Conservation (phyloP, 2,113 vertebrate species). For the Oryzias celebensis region DNA sequence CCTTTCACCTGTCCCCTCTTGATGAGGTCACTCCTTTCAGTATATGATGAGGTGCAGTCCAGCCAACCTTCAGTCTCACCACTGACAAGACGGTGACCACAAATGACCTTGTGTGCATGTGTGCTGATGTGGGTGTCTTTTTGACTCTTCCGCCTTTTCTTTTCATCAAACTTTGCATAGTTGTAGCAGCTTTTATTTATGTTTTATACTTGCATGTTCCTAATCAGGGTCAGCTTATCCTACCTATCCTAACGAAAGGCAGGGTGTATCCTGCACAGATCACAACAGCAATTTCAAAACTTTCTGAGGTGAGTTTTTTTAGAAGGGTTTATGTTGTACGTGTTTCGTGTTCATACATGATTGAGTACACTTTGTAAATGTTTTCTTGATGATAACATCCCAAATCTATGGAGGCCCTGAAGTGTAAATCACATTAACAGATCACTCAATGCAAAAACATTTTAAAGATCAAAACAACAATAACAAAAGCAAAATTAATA, state of each 20-base stretch:
- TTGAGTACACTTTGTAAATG: too few relatives aligned
- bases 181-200: neutral
- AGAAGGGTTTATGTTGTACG: too few relatives aligned
- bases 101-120: conserved; percentile 19
- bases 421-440: too few relatives aligned
- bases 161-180: neutral
- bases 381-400: too few relatives aligned
- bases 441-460: too few relatives aligned
- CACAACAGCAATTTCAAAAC: neutral
- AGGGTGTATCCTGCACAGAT: too few relatives aligned
- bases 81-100: conserved; percentile 39
- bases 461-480: too few relatives aligned
- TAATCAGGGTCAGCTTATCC: too few relatives aligned
- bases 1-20: conserved; percentile 35
- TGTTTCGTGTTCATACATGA: too few relatives aligned
- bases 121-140: neutral
- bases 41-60: conserved; percentile 37
- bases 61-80: conserved; percentile 53
- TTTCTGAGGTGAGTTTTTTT: neutral
- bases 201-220: neutral
- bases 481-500: too few relatives aligned
- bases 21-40: conserved; percentile 58
- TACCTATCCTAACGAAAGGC: too few relatives aligned
- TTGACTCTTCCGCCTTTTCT: neutral
- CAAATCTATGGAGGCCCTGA: too few relatives aligned